Percentiles rank a stretch among this genome's conserved stretches.
Evolutionary conservation across 2,113 vertebrate species (phyloP).

Genomic region (Sander lucioperca): DNA sequence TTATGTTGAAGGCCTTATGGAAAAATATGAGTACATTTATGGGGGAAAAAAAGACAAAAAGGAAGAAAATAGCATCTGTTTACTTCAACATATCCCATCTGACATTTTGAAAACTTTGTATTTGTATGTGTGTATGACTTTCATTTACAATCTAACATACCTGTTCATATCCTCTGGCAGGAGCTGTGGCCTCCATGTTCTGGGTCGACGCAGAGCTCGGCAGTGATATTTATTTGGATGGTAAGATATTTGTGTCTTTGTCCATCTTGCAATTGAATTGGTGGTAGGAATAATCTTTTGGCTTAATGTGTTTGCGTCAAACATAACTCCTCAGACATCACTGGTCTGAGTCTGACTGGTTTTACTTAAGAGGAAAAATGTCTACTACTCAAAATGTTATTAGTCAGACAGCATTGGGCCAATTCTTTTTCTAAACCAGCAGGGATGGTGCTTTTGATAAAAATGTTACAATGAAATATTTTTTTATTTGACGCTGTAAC

Average conservation of each 20-base stretch:
- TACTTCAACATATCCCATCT: background rate
- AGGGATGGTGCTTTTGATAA: background rate
- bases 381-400: background rate
- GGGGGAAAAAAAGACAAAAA: background rate
- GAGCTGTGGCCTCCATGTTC: slow-evolving; percentile 97
- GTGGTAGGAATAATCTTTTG: background rate
- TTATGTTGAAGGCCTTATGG: background rate
- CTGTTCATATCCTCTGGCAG: slow-evolving; percentile 75
- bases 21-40: background rate
- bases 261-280: background rate
- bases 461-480: background rate
- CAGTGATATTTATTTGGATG: slow-evolving; percentile 97
- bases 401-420: background rate
- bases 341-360: background rate
- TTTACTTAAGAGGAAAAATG: background rate
- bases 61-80: background rate
- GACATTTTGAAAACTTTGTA: background rate
- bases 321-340: background rate
- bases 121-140: background rate
- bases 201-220: slow-evolving; percentile 98
- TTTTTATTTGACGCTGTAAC: background rate
- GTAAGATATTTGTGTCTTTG: slow-evolving; percentile 82
- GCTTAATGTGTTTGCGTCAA: background rate
- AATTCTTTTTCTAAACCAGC: background rate
- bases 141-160: slow-evolving; percentile 26